phyloP scores from a whole-genome alignment of 2,888 invertebrate species.

The Prenolepis imparis region DNA sequence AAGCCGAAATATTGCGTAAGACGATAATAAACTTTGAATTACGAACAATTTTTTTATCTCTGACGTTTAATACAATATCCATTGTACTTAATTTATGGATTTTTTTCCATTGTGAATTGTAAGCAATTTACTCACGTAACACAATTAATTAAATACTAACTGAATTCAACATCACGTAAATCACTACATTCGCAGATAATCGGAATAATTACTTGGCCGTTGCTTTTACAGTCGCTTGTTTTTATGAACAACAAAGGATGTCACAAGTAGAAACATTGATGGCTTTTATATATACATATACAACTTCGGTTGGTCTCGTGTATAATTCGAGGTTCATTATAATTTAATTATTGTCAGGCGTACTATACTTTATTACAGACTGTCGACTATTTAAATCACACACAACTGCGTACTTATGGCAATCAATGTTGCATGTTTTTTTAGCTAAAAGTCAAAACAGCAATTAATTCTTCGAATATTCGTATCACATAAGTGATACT shows the following conservation, averaged over 20 bases:
- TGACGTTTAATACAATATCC: conserved; percentile 7
- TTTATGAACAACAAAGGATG: conserved; percentile 14
- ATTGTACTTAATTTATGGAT: conserved; percentile 1
- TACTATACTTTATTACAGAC: conserved; percentile 61
- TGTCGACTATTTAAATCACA: conserved; percentile 52
- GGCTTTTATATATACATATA: conserved; percentile 23
- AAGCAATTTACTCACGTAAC: not conserved
- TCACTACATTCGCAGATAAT: not conserved
- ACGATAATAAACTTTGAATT: not conserved
- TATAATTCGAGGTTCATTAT: conserved; percentile 58
- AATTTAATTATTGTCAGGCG: conserved; percentile 72
- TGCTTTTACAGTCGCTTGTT: conserved; percentile 10
- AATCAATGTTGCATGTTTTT: conserved; percentile 29
- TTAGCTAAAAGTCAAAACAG: conserved; percentile 10
- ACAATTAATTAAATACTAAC: conserved; percentile 10
- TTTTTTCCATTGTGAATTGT: not conserved
- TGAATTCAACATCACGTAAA: not conserved
- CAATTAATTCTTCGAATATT: not conserved
- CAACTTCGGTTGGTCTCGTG: conserved; percentile 54
- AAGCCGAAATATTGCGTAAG: not conserved
- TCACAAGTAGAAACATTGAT: conserved; percentile 22
- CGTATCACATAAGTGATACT: not conserved
- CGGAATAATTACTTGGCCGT: conserved; percentile 16
- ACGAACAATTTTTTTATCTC: not conserved
- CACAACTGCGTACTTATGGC: not conserved